A percentile compares a stretch with the other conserved stretches of the same genome.
These are phyloP conservation scores for Machaerirhynchus nigripectus DNA, from an alignment of 2,113 vertebrate species.

Conservation along the genomic window DNA sequence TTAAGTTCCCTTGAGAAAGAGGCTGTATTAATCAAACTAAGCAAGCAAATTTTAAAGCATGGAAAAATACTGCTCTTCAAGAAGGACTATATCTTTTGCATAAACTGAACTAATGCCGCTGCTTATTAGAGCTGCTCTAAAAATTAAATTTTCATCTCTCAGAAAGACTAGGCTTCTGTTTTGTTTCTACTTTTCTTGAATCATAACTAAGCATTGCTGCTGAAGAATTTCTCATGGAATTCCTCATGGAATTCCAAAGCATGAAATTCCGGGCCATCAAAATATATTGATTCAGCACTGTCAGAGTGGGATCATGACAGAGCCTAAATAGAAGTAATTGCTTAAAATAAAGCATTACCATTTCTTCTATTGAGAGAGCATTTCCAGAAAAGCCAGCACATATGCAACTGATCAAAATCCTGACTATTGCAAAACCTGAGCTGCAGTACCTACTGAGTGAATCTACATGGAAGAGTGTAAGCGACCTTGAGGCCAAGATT, in stretches of 20 bases:
- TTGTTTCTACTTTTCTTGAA: background rate
- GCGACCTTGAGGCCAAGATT: background rate
- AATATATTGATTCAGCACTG: background rate
- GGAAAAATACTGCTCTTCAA: background rate
- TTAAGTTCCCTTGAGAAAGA: background rate
- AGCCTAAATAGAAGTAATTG: background rate
- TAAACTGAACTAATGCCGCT: background rate
- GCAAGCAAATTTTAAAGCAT: background rate
- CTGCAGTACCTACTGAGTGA: background rate
- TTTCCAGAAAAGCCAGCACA: background rate
- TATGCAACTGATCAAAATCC: background rate
- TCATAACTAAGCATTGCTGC: background rate
- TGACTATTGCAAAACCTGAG: background rate
- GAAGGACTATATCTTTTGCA: background rate
- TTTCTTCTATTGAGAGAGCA: background rate
- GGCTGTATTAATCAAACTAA: background rate
- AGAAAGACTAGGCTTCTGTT: background rate
- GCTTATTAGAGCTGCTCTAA: background rate
- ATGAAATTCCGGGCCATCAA: background rate
- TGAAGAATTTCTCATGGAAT: background rate
- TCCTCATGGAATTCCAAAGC: background rate
- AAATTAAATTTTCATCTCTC: background rate
- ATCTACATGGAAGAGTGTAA: background rate
- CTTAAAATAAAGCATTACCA: background rate
- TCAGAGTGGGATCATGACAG: rapidly evolving